These are phyloP conservation scores for Drosophila mimetica DNA, from an alignment of 2,888 invertebrate genomes.

Conservation along the genomic window DNA sequence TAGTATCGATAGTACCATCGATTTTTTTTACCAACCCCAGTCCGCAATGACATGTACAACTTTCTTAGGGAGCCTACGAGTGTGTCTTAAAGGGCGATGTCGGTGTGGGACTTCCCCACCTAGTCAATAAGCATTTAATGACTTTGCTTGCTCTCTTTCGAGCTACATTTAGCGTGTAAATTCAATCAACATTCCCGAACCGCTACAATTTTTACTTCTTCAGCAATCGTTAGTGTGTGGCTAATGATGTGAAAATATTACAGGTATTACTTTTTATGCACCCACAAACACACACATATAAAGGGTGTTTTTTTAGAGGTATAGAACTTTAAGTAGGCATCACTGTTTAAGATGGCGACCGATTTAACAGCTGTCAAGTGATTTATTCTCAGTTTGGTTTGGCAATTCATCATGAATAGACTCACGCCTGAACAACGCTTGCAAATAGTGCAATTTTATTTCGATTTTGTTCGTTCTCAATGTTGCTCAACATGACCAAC, in stretches of 20 bases:
- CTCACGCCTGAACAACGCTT: too few relatives aligned
- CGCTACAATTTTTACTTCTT: slow-evolving; percentile 70
- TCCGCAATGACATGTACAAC: slow-evolving; percentile 78
- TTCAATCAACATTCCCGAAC: slow-evolving; percentile 50
- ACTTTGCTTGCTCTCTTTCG: slow-evolving; percentile 74
- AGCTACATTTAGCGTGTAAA: slow-evolving; percentile 78
- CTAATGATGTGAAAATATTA: slow-evolving; percentile 62
- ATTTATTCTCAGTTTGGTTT: too few relatives aligned
- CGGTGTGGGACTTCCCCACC: slow-evolving; percentile 37
- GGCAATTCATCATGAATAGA: too few relatives aligned
- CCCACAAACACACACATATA: slow-evolving; percentile 22
- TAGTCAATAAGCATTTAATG: slow-evolving; percentile 74
- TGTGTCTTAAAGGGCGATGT: slow-evolving; percentile 5
- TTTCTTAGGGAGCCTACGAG: slow-evolving; percentile 64
- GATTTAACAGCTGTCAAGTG: too few relatives aligned
- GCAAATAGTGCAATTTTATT: too few relatives aligned
- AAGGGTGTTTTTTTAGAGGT: too few relatives aligned
- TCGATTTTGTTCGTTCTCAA: too few relatives aligned
- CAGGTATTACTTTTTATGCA: slow-evolving; percentile 72
- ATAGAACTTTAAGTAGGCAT: too few relatives aligned
- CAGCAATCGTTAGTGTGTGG: slow-evolving; percentile 63
- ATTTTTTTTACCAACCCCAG: too few relatives aligned
- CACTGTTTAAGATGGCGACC: too few relatives aligned
- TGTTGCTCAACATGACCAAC: too few relatives aligned
- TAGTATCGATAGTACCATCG: too few relatives aligned